Base-by-base conservation (phyloP, 2,797 vertebrate genomes). In the Nothura maculosa region DNA sequence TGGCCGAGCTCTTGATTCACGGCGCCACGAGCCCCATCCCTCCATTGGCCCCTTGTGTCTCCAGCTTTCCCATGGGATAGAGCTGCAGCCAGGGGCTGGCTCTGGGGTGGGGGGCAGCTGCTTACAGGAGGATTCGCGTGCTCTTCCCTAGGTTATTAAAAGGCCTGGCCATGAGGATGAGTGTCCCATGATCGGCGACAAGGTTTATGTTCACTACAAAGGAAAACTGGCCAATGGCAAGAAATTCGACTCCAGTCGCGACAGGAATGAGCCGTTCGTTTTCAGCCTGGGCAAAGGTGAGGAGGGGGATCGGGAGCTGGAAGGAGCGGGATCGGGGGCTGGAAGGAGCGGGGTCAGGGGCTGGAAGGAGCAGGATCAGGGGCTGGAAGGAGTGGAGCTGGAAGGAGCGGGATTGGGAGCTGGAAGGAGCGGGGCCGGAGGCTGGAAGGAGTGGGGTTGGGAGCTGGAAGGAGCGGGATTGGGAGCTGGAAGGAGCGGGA, bases 261-360 rank as follows among this genome's bases (percentile, higher is more conserved):
- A 99, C 52, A 98, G 99, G 83, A 99, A 98, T 3, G 98, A 99
- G 60, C 98, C 99, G 60, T 99, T 99, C 93, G 96, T 98, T 94
- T 99, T 99, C 97, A 99, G 97, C 95, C 97, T 99, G 84, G 99
- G 99, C 91, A 99, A 98, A 98, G 99, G 99, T 99, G 97, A 97
- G 95, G 82, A 90, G 69, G 38, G 10, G 70, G 1, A 4, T 19
- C 0, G 4, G 45, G 43, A 18, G 43, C n/a, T 6, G 43, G 19
- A 97, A 98, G 95, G 82, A 90, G 69, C 62, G 8, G 67, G 1
- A 4, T 20, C 0, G 6, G 4, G 20, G 43, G 20, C 45, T 47
- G 45, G 20, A 97, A 98, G 95, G 82, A 90, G 69, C 62, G 10
- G 67, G 1, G 3, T 21, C 0, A 5, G 4, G 45, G 45, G 45